Percentiles rank a stretch among this genome's conserved stretches.
phyloP scores from a whole-genome alignment of 2,113 vertebrate genomes.

The Petaurus breviceps region DNA sequence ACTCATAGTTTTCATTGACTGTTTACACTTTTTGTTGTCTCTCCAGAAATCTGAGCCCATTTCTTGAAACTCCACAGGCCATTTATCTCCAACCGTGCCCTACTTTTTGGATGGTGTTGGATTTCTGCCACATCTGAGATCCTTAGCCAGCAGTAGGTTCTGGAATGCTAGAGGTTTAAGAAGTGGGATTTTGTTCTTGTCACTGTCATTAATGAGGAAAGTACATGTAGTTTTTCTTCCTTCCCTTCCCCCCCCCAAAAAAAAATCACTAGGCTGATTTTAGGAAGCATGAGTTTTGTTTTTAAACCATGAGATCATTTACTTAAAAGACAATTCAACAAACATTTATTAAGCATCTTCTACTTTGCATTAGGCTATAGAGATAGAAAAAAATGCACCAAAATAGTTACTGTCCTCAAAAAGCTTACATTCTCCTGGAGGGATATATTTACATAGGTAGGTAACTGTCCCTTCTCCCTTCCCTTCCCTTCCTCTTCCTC shows the following conservation, averaged over 20 bases:
- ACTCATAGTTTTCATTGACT: neutral
- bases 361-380: neutral
- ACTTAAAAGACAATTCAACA: neutral
- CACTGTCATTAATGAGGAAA: neutral
- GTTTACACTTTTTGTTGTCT: neutral
- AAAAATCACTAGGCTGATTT: neutral
- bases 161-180: neutral
- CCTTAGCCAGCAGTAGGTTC: neutral
- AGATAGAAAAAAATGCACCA: neutral
- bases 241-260: too few relatives aligned
- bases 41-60: neutral
- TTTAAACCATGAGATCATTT: neutral
- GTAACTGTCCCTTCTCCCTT: neutral
- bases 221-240: neutral
- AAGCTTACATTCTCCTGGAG: neutral
- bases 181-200: neutral
- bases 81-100: neutral
- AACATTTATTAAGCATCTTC: neutral
- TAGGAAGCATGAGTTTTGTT: neutral
- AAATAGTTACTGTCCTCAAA: neutral
- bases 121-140: neutral
- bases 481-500: too few relatives aligned
- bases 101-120: neutral
- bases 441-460: neutral
- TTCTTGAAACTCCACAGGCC: neutral